Percentiles rank a stretch among this genome's conserved stretches.
Conservation (phyloP, 2,797 vertebrate species). For the Danio choprae region DNA sequence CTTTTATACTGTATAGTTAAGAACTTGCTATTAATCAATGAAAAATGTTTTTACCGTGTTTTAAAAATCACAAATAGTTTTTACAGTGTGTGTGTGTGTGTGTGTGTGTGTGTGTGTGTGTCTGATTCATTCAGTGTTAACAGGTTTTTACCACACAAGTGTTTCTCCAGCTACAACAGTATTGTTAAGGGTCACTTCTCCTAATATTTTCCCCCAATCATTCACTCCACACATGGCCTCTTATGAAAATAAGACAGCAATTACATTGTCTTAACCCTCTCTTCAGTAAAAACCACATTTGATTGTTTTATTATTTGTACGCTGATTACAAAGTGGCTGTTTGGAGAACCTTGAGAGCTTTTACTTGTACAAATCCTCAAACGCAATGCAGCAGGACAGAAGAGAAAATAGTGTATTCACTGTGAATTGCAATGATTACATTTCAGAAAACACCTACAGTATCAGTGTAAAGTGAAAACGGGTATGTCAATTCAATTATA, state of each 20-base stretch:
- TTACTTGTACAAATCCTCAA: not conserved
- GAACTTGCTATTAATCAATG: too few species aligned
- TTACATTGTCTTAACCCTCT: constrained; percentile 21
- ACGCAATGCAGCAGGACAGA: not conserved
- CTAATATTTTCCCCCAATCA: constrained; percentile 30
- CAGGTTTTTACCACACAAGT: not conserved
- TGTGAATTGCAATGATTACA: too few species aligned
- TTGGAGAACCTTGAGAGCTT: not conserved
- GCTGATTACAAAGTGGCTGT: constrained; percentile 29
- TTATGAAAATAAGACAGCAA: constrained; percentile 43
- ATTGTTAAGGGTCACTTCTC: constrained; percentile 34
- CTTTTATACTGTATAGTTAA: too few species aligned
- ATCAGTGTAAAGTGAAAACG: too few species aligned
- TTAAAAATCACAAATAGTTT: too few species aligned
- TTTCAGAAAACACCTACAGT: too few species aligned
- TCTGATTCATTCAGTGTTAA: not conserved
- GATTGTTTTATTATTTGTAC: constrained; percentile 41
- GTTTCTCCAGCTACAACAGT: constrained; percentile 12
- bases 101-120: not conserved
- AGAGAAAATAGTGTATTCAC: not conserved
- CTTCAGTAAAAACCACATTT: constrained; percentile 10
- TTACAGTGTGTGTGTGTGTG: not conserved
- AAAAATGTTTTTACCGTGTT: too few species aligned
- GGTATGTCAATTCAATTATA: too few species aligned
- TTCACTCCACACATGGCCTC: constrained; percentile 37